Percentiles rank a stretch among this genome's conserved stretches.
Evolutionary conservation across 2,797 vertebrate species (phyloP).

Genomic region (Hippopotamyrus pictus): DNA sequence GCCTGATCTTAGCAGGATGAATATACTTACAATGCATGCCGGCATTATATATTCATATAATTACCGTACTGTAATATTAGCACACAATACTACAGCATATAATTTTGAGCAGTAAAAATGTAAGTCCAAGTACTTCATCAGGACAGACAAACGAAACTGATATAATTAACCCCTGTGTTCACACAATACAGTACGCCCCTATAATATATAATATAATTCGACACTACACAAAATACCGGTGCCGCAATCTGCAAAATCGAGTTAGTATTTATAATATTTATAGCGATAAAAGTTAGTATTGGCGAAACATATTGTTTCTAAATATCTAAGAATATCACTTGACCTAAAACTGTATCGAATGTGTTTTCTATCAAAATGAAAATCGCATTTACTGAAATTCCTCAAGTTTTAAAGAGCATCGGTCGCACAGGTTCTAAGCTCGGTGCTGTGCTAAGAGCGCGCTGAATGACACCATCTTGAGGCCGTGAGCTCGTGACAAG

Average conservation of each 20-base stretch:
- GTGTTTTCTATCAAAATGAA: not conserved
- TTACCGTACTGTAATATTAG: not conserved
- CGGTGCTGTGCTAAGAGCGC: conserved; percentile 22
- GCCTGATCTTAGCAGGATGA: not conserved
- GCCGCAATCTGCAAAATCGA: not conserved
- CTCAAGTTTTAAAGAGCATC: not conserved
- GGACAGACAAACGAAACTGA: not conserved
- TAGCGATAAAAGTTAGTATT: not conserved
- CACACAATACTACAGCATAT: not conserved
- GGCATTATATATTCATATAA: not conserved
- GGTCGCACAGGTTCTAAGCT: not conserved
- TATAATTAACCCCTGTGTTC: too few species aligned
- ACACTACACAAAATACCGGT: not conserved
- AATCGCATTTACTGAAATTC: not conserved
- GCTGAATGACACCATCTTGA: conserved; percentile 36
- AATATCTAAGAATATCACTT: not conserved
- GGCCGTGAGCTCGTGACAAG: conserved; percentile 50
- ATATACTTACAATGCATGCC: not conserved
- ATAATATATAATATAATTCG: too few species aligned
- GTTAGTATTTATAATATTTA: not conserved
- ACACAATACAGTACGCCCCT: too few species aligned
- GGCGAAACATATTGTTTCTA: not conserved
- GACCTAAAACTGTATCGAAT: not conserved
- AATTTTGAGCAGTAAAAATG: not conserved
- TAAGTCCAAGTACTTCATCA: not conserved